A percentile compares a stretch with the other conserved stretches of the same genome.
Conservation (phyloP, 2,113 vertebrate species). For the Poeciliopsis retropinna region DNA sequence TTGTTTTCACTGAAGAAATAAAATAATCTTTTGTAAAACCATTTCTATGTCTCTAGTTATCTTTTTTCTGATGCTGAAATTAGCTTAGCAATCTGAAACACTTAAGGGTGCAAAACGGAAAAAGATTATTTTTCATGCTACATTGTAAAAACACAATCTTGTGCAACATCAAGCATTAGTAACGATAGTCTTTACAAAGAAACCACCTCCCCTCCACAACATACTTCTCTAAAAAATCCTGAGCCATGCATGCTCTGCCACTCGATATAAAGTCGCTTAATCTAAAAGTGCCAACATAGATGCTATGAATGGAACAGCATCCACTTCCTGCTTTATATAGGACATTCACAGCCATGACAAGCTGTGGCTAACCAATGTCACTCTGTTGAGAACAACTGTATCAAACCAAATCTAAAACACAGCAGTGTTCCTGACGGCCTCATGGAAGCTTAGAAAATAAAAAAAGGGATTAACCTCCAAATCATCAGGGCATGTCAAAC, state of each 20-base stretch:
- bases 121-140: background rate
- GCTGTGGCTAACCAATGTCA: background rate
- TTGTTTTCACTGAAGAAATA: background rate
- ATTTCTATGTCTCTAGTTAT: background rate
- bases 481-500: slow-evolving; percentile 11
- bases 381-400: background rate
- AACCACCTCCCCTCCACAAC: background rate
- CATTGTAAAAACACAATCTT: background rate
- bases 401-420: slow-evolving; percentile 21
- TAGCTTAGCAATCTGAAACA: background rate
- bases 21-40: background rate
- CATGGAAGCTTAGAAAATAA: slow-evolving; percentile 17
- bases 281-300: slow-evolving; percentile 5
- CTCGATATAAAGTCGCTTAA: slow-evolving; percentile 10
- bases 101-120: background rate
- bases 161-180: background rate
- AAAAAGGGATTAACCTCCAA: slow-evolving; percentile 47
- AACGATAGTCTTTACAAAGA: background rate
- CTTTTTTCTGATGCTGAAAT: background rate
- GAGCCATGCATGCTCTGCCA: slow-evolving; percentile 2
- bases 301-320: background rate
- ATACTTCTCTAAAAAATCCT: slow-evolving; percentile 5
- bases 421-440: slow-evolving; percentile 27
- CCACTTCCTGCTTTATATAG: background rate
- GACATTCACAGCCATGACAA: background rate